Evolutionary conservation across 2,113 vertebrate genomes (phyloP), one percentile per base, ranked within the genome.

Genomic region (Antennarius striatus): DNA sequence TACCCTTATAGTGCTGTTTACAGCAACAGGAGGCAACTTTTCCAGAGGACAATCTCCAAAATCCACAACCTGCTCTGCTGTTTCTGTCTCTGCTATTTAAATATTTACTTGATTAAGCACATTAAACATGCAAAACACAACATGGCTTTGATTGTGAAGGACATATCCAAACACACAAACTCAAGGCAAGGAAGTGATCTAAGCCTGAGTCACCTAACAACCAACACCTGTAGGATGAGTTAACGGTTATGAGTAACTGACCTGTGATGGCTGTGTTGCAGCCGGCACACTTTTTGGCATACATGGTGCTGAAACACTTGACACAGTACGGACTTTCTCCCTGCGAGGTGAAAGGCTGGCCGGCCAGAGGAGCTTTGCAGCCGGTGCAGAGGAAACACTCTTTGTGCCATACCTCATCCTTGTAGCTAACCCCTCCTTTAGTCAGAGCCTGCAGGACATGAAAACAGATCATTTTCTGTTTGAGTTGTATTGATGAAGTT

Each of bases 181-280:
- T 32, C 13, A 51, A 42, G 6, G 16, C 22, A 22, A 56, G 30
- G 36, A 43, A 30, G 29, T 43, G 42, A 43, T 3, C 11, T 12
- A 52, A 22, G 4, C n/a, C 16, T 36, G 56, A 68, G 50, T 63
- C 54, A 67, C 15, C 15, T 42, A 4, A 42, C 49, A 16, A 17
- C 48, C 12, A 15, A 32, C 51, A 53, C 5, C 13, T 29, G 7
- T 13, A 7, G 32, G 32, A 36, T 36, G 32, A 36, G 7, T 36
- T 36, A 36, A 36, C 4, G 32, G 5, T 36, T 36, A 2, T 11
- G 14, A 7, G 10, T n/a, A 5, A 81, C 89, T 90, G 73, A 95
- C 97, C 97, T 89, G 97, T 98, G 91, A 99, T 99, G 86, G 97
- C 94, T 61, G 95, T 94, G 45, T 93, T 93, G 88, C 97, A 99